Conservation (phyloP, 2,888 invertebrate genomes). For the Erebia ligea region DNA sequence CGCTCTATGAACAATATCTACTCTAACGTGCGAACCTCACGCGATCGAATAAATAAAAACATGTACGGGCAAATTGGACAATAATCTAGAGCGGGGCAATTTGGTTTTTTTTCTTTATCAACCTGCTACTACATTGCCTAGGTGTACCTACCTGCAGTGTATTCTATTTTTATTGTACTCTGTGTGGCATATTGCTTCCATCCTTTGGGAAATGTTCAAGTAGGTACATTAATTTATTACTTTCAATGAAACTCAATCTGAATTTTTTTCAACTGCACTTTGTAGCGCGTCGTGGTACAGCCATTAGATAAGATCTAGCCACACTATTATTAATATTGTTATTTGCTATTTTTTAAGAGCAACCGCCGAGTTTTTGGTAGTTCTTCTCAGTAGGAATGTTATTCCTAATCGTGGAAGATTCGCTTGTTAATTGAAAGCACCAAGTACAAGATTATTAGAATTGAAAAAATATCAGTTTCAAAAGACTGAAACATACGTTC, state of each 20-base stretch:
- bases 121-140: constrained; percentile 1
- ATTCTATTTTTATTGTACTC: constrained; percentile 1
- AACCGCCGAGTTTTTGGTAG: too few species aligned
- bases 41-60: constrained; percentile 25
- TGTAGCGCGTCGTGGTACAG: background rate
- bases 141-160: background rate
- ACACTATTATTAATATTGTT: too few species aligned
- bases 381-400: too few species aligned
- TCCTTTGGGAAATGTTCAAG: background rate
- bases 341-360: too few species aligned
- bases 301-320: too few species aligned
- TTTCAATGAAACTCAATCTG: background rate
- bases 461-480: too few species aligned
- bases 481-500: too few species aligned
- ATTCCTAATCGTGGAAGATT: too few species aligned
- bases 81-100: constrained; percentile 16
- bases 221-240: background rate
- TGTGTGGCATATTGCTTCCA: background rate
- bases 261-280: background rate
- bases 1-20: background rate
- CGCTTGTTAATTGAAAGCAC: too few species aligned
- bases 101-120: constrained; percentile 15
- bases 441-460: too few species aligned
- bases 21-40: constrained; percentile 2
- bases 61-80: constrained; percentile 22